Evolutionary conservation across 2,797 vertebrate genomes (phyloP).

Genomic region (Hydrocynus forskahlii): DNA sequence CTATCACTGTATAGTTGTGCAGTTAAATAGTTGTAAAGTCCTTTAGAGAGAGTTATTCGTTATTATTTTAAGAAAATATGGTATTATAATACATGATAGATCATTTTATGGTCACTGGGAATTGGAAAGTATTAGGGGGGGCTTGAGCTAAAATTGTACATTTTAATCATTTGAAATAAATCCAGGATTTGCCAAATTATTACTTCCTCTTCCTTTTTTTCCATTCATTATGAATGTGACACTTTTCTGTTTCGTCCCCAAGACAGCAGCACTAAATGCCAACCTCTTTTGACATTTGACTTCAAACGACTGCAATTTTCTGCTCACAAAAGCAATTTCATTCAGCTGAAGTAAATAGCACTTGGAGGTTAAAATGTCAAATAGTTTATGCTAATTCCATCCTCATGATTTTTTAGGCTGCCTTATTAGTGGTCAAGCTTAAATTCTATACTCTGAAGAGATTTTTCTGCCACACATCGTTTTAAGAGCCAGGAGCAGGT

Average conservation of each 20-base stretch:
- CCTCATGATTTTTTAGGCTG: conserved; percentile 34
- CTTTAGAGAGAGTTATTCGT: background rate
- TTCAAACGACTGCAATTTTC: conserved; percentile 52
- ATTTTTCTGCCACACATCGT: background rate
- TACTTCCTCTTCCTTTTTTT: conserved; percentile 9
- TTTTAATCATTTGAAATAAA: conserved; percentile 23
- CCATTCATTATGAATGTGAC: conserved; percentile 27
- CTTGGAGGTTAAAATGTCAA: conserved; percentile 58
- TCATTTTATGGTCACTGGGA: background rate
- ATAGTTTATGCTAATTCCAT: conserved; percentile 57
- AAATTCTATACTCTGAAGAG: conserved; percentile 39
- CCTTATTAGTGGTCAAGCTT: conserved; percentile 28
- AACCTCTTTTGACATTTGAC: conserved; percentile 50
- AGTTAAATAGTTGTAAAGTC: background rate
- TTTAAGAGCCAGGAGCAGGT: conserved; percentile 23
- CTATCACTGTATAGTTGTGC: background rate
- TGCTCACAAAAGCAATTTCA: conserved; percentile 54
- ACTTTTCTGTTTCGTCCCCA: conserved; percentile 28
- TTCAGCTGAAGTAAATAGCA: conserved; percentile 50
- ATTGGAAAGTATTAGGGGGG: background rate
- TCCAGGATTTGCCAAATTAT: conserved; percentile 23
- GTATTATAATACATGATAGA: background rate
- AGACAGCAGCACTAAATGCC: conserved; percentile 39
- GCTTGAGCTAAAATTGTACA: conserved; percentile 10
- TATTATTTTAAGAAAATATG: conserved; percentile 5